Evolutionary conservation across 2,113 vertebrate species (phyloP).

Genomic region (Carassius gibelio): DNA sequence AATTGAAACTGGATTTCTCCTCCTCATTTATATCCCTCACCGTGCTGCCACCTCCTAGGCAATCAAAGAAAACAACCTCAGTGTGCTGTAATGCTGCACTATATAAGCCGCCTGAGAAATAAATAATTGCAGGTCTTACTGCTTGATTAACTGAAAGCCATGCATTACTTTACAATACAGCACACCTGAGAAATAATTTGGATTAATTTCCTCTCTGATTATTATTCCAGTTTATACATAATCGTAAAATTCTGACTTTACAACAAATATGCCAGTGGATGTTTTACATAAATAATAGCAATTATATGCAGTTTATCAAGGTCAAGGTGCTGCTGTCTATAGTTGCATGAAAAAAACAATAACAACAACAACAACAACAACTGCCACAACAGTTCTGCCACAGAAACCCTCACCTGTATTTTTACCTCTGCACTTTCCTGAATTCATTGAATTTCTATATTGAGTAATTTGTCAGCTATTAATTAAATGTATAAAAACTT

Average conservation of each 20-base stretch:
- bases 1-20: slow-evolving; percentile 17
- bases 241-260: neutral
- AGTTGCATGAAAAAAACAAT: no score
- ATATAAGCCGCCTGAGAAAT: neutral
- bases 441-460: no score
- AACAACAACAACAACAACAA: no score
- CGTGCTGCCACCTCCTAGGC: neutral
- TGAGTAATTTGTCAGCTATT: no score
- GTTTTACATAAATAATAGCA: slow-evolving; percentile 27
- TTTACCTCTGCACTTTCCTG: no score
- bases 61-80: slow-evolving; percentile 40
- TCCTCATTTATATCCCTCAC: neutral
- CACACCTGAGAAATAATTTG: neutral
- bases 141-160: slow-evolving; percentile 21
- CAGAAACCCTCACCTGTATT: no score
- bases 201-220: neutral
- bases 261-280: slow-evolving; percentile 8
- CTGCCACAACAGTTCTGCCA: no score
- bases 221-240: neutral
- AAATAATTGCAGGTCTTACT: slow-evolving; percentile 8
- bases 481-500: no score
- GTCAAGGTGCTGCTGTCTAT: slow-evolving; percentile 12
- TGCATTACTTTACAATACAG: neutral
- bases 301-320: slow-evolving; percentile 19
- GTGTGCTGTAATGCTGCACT: neutral